Percentiles rank a stretch among this genome's conserved stretches.
phyloP scores from a whole-genome alignment of 2,113 vertebrate species.

The Anoplopoma fimbria region DNA sequence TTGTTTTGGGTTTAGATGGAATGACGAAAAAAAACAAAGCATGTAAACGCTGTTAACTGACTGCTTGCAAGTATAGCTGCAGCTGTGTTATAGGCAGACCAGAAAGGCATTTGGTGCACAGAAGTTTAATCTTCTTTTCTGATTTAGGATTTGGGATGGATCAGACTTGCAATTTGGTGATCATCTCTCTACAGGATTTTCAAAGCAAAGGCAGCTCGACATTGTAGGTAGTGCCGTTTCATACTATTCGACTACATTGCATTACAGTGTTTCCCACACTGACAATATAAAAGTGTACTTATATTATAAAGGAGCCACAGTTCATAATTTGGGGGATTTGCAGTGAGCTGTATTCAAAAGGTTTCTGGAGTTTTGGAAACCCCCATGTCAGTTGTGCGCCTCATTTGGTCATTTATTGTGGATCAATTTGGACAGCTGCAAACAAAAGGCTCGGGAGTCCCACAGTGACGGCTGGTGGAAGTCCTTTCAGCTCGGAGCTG shows the following conservation, averaged over 20 bases:
- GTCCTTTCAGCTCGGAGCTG: constrained; percentile 28
- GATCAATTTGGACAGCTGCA: constrained; percentile 70
- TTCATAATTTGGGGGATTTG: constrained; percentile 19
- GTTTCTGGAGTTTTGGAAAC: constrained; percentile 47
- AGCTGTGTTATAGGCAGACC: constrained; percentile 37
- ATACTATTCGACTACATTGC: not conserved
- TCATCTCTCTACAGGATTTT: constrained; percentile 31
- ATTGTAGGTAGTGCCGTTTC: not conserved
- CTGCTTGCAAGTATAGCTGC: constrained; percentile 16
- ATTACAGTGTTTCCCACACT: not conserved
- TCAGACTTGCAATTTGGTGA: constrained; percentile 60
- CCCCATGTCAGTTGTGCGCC: constrained; percentile 42
- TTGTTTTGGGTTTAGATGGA: not conserved
- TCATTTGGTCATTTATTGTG: constrained; percentile 65
- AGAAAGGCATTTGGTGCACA: constrained; percentile 56
- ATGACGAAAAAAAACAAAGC: not conserved
- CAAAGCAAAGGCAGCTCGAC: not conserved
- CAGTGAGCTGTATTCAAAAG: constrained; percentile 35
- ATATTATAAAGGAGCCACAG: constrained; percentile 18
- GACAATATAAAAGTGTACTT: not conserved
- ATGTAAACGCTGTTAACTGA: not conserved
- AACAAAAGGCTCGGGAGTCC: constrained; percentile 64
- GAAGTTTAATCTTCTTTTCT: constrained; percentile 76
- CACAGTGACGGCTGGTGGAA: constrained; percentile 40
- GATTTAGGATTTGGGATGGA: constrained; percentile 72